Base-by-base conservation (phyloP, 2,888 invertebrate species). In the Plemyria rubiginata region DNA sequence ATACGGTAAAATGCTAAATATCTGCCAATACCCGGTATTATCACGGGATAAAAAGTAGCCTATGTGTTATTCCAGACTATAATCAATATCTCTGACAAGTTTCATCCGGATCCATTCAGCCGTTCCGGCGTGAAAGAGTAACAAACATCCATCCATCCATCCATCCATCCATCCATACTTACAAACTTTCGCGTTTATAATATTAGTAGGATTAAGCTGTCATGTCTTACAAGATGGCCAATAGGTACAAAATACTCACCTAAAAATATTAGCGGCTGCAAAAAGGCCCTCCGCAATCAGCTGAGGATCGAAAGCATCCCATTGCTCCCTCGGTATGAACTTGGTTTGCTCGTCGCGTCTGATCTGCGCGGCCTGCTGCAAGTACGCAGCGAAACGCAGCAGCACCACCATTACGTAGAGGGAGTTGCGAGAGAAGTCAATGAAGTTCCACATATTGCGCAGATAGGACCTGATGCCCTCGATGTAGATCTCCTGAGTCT, bases 371-470 rank as follows among this genome's bases (percentile, higher is more conserved):
- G 84, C 84, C 84, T 97, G 97, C 78, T 97, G 96, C 45, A 96
- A 84, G 77, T 96, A 97, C 0, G 97, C 97, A 0, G 95, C 95
- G 4, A 94, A 90, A 76, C 94, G 90, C 5, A 97, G 87, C 32
- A 96, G 79, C 38, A 94, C 94, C 8, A 97, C 97, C 4, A 94
- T 93, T 46, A 96, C 94, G 85, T 99, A 99, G 2, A 99, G 92
- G 0, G 95, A 95, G 87, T 99, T 99, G 48, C 98, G 95, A 5
- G 96, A 96, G 82, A 98, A 98, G 90, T 99, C 99, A 56, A 99
- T 97, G 79, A 98, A 97, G 87, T 99, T 99, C 99, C 99, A 99
- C 94, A 99, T 95, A 84, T 99, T 98, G 36, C 97, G 94, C 32
- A 98, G 93, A 80, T 99, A 99, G 0, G 95, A 95, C 43, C 94